Conservation (phyloP, 1,140 invertebrate genomes). For the Sycobia sp. region DNA sequence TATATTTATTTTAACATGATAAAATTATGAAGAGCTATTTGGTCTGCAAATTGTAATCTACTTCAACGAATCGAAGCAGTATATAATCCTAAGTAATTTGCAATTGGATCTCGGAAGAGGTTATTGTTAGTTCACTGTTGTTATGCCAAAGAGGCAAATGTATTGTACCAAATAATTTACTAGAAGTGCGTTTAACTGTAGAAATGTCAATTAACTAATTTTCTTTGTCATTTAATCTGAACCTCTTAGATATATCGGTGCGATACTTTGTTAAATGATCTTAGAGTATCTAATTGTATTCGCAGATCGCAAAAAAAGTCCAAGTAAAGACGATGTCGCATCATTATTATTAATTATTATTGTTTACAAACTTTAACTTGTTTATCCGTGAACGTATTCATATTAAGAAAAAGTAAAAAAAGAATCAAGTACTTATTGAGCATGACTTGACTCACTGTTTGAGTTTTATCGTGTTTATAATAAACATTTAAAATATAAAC, state of each 20-base stretch:
- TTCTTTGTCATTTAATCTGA: conserved; percentile 10
- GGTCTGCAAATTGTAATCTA: neutral
- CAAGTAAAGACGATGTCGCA: too few species aligned
- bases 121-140: conserved; percentile 33
- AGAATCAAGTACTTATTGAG: conserved; percentile 32
- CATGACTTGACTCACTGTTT: conserved; percentile 25
- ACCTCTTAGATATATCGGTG: conserved; percentile 8
- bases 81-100: conserved; percentile 19
- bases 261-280: conserved; percentile 17
- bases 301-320: neutral
- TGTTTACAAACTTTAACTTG: too few species aligned
- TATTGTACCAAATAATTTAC: conserved; percentile 21
- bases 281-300: conserved; percentile 14
- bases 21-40: neutral
- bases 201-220: conserved; percentile 30
- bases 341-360: too few species aligned
- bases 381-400: too few species aligned
- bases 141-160: conserved; percentile 29
- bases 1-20: conserved; percentile 3
- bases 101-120: conserved; percentile 30
- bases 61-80: conserved; percentile 13
- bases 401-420: neutral
- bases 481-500: conserved; percentile 3
- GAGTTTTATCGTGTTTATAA: conserved; percentile 5
- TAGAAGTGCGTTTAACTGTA: conserved; percentile 20